These are phyloP conservation scores for Gila robusta DNA, from an alignment of 2,797 vertebrate species.

Conservation along the genomic window DNA sequence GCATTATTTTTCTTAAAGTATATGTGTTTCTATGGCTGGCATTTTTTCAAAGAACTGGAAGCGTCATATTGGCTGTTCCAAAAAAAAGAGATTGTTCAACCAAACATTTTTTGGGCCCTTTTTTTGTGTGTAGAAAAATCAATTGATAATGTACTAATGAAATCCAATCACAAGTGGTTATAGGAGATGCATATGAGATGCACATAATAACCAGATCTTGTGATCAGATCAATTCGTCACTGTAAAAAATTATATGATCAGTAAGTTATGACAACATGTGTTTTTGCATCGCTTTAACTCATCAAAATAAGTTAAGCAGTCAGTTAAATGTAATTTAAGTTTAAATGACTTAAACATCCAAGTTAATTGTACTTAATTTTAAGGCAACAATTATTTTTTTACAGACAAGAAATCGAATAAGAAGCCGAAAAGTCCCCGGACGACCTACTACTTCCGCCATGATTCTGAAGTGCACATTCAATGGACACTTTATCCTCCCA, in stretches of 20 bases:
- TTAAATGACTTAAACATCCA: no score
- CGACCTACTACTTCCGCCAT: background rate
- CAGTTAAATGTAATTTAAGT: no score
- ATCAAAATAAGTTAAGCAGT: no score
- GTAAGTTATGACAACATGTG: no score
- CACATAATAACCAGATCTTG: background rate
- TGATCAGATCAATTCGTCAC: background rate
- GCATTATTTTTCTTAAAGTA: background rate
- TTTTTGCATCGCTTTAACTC: no score
- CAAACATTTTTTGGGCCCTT: background rate
- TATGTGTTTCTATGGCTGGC: background rate
- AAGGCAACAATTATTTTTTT: no score
- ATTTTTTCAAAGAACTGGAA: background rate
- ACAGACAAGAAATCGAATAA: background rate
- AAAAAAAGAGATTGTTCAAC: background rate
- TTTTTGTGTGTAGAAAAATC: background rate
- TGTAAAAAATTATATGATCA: no score
- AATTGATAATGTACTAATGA: background rate
- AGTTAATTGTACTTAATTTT: no score
- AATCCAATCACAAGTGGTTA: background rate
- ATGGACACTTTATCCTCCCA: background rate
- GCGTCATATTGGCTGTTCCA: background rate
- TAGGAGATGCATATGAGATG: background rate
- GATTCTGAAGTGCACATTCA: background rate
- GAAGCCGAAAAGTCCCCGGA: background rate